Evolutionary conservation across 2,888 invertebrate genomes (phyloP).

Genomic region (Agrochola macilenta): DNA sequence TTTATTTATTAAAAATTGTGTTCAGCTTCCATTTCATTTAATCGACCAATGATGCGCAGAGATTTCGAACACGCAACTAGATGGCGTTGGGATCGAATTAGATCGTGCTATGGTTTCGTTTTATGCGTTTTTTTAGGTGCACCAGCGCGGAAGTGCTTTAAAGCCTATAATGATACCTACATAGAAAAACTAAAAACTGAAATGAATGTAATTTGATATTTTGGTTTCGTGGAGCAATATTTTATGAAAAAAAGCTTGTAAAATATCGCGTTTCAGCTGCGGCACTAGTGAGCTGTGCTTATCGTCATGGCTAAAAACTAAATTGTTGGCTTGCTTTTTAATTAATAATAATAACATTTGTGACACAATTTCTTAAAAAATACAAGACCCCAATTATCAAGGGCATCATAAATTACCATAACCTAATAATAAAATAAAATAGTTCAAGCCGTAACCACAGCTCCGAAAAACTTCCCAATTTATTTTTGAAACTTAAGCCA

Average conservation of each 20-base stretch:
- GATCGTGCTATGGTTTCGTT: neutral
- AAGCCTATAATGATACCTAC: neutral
- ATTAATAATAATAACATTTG: neutral
- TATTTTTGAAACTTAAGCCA: conserved; percentile 15
- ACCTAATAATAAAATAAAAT: neutral
- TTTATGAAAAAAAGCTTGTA: too few relatives aligned
- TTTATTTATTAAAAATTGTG: neutral
- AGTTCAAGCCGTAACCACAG: neutral
- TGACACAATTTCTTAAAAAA: neutral
- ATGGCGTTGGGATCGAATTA: neutral
- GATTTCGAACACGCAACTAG: neutral
- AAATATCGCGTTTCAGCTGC: too few relatives aligned
- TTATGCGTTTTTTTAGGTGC: neutral
- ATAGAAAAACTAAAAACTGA: neutral
- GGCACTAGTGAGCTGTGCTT: too few relatives aligned
- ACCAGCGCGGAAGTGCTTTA: neutral
- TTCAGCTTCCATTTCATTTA: neutral
- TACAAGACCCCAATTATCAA: neutral
- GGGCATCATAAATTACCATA: neutral
- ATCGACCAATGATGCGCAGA: too few relatives aligned
- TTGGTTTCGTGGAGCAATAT: neutral
- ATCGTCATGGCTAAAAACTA: too few relatives aligned
- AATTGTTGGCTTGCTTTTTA: neutral
- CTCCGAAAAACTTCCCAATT: neutral
- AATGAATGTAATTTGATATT: neutral